phyloP scores from a whole-genome alignment of 53 echinoderm and acorn worm genomes.

The Antedon mediterranea region DNA sequence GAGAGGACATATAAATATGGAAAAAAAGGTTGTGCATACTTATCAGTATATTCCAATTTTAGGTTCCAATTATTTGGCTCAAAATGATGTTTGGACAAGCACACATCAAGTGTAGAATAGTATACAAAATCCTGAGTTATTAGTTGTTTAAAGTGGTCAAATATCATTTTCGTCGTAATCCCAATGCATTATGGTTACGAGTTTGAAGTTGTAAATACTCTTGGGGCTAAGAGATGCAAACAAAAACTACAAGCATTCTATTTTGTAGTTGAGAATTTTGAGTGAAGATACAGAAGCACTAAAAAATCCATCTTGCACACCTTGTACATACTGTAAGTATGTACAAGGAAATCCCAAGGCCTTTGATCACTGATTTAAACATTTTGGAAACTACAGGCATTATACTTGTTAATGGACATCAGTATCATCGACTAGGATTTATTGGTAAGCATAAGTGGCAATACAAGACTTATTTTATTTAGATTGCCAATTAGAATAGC shows the following conservation, averaged over 20 bases:
- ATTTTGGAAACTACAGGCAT: slow-evolving; percentile 4
- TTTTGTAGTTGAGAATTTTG: slow-evolving; percentile 5
- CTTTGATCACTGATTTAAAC: slow-evolving; percentile 3
- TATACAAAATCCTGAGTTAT: slow-evolving; percentile 9
- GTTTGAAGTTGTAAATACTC: too few relatives aligned
- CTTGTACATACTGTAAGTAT: slow-evolving; percentile 5
- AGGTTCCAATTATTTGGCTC: slow-evolving; percentile 19
- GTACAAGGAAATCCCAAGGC: background rate
- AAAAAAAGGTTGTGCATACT: slow-evolving; percentile 21
- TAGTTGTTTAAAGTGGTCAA: slow-evolving; percentile 23
- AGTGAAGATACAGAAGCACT: slow-evolving; percentile 2
- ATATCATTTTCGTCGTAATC: slow-evolving; percentile 12
- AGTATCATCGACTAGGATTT: slow-evolving; percentile 4
- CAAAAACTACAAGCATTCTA: too few relatives aligned
- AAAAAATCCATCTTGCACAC: slow-evolving; percentile 6
- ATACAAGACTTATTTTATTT: too few relatives aligned
- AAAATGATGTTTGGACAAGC: slow-evolving; percentile 33
- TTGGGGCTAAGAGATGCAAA: too few relatives aligned
- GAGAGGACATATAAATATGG: slow-evolving; percentile 25
- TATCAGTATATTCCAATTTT: slow-evolving; percentile 32
- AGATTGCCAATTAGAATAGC: too few relatives aligned
- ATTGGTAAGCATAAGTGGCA: slow-evolving; percentile 2
- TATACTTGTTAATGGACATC: background rate
- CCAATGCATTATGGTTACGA: slow-evolving; percentile 19
- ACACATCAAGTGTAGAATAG: slow-evolving; percentile 10